phyloP scores from a whole-genome alignment of 2,888 invertebrate species.

The Sympetrum striolatum region DNA sequence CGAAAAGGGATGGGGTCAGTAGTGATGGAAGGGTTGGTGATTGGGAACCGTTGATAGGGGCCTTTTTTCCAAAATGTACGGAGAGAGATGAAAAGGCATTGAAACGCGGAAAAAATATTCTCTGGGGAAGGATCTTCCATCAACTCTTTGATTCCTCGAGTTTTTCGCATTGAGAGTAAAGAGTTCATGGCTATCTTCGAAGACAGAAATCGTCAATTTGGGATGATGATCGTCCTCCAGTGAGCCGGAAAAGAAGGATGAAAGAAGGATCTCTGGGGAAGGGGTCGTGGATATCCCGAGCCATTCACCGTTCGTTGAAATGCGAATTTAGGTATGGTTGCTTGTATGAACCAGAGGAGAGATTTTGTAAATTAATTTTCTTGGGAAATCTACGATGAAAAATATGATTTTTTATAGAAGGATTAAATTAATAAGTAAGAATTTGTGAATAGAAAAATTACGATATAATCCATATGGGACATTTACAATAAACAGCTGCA shows the following conservation, averaged over 20 bases:
- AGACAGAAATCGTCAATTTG: conserved; percentile 2
- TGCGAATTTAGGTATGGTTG: too few relatives aligned
- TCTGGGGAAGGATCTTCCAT: not conserved
- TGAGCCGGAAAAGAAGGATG: not conserved
- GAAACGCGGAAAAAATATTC: not conserved
- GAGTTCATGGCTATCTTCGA: not conserved
- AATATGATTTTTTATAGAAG: too few relatives aligned
- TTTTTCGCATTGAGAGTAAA: conserved; percentile 1
- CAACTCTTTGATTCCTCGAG: conserved; percentile 29
- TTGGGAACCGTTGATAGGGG: conserved; percentile 29
- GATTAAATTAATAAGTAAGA: too few relatives aligned
- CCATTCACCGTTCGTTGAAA: too few relatives aligned
- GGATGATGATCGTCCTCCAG: not conserved
- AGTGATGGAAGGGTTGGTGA: conserved; percentile 32
- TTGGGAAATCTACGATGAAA: too few relatives aligned
- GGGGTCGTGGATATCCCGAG: too few relatives aligned
- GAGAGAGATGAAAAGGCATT: conserved; percentile 31
- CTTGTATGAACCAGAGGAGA: too few relatives aligned
- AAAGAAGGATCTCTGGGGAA: not conserved
- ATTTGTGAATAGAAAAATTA: too few relatives aligned
- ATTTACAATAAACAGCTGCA: too few relatives aligned
- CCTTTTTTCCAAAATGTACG: not conserved
- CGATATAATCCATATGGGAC: too few relatives aligned
- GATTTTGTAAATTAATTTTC: too few relatives aligned
- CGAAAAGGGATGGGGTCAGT: not conserved